Evolutionary conservation across 1,140 invertebrate species (phyloP), one percentile per base, ranked within the genome.

Genomic region (Onthophagus taurus): DNA sequence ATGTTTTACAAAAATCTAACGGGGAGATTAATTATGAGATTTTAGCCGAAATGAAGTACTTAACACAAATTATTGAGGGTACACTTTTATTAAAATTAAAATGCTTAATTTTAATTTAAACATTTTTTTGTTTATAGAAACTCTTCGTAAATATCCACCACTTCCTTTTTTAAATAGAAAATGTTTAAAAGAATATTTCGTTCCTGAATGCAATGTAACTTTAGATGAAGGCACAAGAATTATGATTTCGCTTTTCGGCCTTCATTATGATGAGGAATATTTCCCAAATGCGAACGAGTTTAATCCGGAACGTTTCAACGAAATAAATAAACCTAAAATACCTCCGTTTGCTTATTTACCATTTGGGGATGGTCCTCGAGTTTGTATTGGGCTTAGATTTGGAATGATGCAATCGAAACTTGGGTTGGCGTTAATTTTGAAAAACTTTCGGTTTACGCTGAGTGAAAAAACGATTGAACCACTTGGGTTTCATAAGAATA

Each of bases 221-320:
- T 13, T 44, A 44, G 42, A 35, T 4, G 34, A 44, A 44, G 64
- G 58, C 1, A 55, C 53, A 2, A 42, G 46, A n/a, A 46, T 69
- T 2, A 33, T 49, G 2, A 53, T 69, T 9, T 63, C 67, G 3
- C 41, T 60, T 5, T 49, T 48, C 30, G 51, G 45, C 0, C 46
- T 67, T 21, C 63, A 67, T 35, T 33, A 64, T 34, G 68, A 75
- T 56, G 62, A 66, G 2, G 51, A 70, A 11, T 60, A 69, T 46
- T 80, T 66, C 60, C 63, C 68, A 11, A 60, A 78, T 26, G 75
- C 77, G 3, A 50, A 70, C 8, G 62, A 60, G 51, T 80, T 79
- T 52, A 58, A 70, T 47, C 77, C 76, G 1, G 70, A 78, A 24
- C 42, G 63, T 35, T 69, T 67, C 52, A 43, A 45, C 36, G 75